Base-by-base conservation (phyloP, 2,888 invertebrate genomes). In the Hyalella azteca region DNA sequence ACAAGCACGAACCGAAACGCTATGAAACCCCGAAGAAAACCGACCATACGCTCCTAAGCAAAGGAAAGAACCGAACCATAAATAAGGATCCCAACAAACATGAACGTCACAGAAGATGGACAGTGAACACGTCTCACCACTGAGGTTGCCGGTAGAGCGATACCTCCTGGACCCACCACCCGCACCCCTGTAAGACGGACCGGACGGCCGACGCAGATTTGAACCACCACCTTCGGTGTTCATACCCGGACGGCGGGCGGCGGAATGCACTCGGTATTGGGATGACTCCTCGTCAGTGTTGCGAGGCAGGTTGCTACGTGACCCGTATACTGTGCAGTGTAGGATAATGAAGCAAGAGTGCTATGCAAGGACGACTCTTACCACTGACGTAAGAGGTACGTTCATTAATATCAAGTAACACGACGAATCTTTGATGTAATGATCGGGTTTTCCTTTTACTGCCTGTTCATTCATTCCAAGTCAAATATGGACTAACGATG, bases 81-180 rank as follows among this genome's bases (percentile, higher is more conserved):
- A n/a, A n/a, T n/a, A n/a, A n/a, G n/a, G n/a, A n/a, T n/a, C n/a
- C n/a, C n/a, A n/a, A n/a, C n/a, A n/a, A n/a, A n/a, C n/a, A n/a
- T n/a, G n/a, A n/a, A n/a, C n/a, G n/a, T n/a, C n/a, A n/a, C n/a
- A n/a, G n/a, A n/a, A n/a, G n/a, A n/a, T n/a, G n/a, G n/a, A n/a
- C n/a, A n/a, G n/a, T 60, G 60, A 60, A 19, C 9, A 39, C 60
- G 81, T 79, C 84, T 84, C 81, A 84, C 84, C 84, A 82, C 82
- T 82, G 49, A 84, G 79, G 77, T 84, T 84, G 78, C 84, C 84
- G 26, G 84, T 84, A 26, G 84, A 84, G 29, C 84, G 82, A 78
- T 84, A 84, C 50, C 80, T 78, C 75, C 81, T 81, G 77, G 77
- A 76, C 54, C 80, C 81, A 45, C 73, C 77, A 75, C 45, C 50